These are phyloP conservation scores for Epirrhoe tristata DNA, from an alignment of 2,888 invertebrate genomes.

Conservation along the genomic window DNA sequence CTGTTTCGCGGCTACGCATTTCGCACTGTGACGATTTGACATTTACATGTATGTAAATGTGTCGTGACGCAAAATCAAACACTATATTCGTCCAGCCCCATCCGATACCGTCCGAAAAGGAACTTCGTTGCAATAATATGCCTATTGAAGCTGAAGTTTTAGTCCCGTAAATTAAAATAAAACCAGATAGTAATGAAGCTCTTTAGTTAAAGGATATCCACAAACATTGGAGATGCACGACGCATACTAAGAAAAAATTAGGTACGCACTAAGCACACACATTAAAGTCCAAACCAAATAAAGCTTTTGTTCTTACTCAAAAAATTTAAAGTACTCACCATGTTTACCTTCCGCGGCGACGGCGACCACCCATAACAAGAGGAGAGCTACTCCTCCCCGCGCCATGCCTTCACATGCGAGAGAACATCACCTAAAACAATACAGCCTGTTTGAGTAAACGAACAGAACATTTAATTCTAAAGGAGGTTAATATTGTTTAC, in stretches of 20 bases:
- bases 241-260: conserved; percentile 1
- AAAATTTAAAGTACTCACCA: conserved; percentile 62
- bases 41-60: no score
- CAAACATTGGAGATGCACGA: not conserved
- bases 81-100: no score
- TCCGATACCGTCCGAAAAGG: no score
- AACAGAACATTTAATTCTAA: conserved; percentile 66
- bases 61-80: no score
- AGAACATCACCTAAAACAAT: conserved; percentile 84
- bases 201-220: not conserved
- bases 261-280: conserved; percentile 8
- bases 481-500: conserved; percentile 32
- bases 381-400: conserved; percentile 75
- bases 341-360: conserved; percentile 73
- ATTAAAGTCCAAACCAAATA: conserved; percentile 22
- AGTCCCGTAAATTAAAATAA: not conserved
- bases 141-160: not conserved
- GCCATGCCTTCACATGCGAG: conserved; percentile 76
- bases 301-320: conserved; percentile 26
- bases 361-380: conserved; percentile 81
- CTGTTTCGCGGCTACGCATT: no score
- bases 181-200: not conserved
- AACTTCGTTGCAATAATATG: no score
- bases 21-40: no score
- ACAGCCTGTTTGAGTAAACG: conserved; percentile 67